Evolutionary conservation across 1,140 invertebrate genomes (phyloP), one percentile per base, ranked within the genome.

Genomic region (Ceratitis capitata): DNA sequence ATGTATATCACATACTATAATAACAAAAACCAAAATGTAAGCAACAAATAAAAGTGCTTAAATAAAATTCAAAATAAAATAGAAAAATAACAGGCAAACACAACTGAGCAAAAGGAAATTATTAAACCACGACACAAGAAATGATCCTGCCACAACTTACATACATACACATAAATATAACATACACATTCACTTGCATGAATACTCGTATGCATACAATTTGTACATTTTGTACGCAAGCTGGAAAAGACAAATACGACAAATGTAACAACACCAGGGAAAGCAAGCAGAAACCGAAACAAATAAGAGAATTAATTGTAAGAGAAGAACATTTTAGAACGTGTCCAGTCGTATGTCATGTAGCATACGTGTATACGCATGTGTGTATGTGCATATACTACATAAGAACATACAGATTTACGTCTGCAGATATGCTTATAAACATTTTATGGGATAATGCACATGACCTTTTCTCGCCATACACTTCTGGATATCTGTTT

Each of bases 301-400:
- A 78, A 78, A 78, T 47, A 78, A 78, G 23, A 19, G 39, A 78
- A 78, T 78, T 78, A 78, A 78, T 78, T 78, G 69, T 78, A 78
- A 78, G n/a, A 1, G 69, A 47, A 42, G 19, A 2, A 1, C 9
- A 6, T 6, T 9, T 45, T n/a, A 0, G 42, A 45, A 42, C 42
- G n/a, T 78, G 69, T 14, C 39, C 69, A 78, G 7, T 23, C n/a
- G 42, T 12, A n/a, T 35, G 26, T 12, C 29, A n/a, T 19, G 51
- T 56, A n/a, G 51, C 51, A 56, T 56, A 16, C n/a, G n/a, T n/a
- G n/a, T n/a, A n/a, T n/a, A n/a, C n/a, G n/a, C n/a, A 56, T 56
- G n/a, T 56, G 19, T 56, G 51, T 56, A 47, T 47, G 45, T 47
- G 45, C 45, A 35, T 64, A 64, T 35, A n/a, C n/a, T n/a, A n/a